Evolutionary conservation across 92 coral and sea anemone species (phyloP), one percentile per base, ranked within the genome.

Genomic region (Porites divaricata): DNA sequence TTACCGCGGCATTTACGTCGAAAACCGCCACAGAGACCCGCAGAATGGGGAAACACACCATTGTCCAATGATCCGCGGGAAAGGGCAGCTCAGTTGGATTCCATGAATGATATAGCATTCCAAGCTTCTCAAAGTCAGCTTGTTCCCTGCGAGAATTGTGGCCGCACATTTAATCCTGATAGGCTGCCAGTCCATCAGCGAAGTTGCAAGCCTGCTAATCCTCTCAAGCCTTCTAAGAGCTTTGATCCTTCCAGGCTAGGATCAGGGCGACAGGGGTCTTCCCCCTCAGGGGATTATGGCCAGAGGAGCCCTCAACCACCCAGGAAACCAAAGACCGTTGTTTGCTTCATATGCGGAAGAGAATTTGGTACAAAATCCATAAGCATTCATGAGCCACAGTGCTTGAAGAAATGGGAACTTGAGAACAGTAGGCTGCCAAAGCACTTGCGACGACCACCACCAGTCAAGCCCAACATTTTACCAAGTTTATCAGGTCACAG

Each of bases 301-400:
- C 67, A 89, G 48, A 85, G 94, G 26, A 95, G 89, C 54, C 77
- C 90, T 8, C 90, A 85, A 10, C 85, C 88, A 13, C 99, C 99
- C 0, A 73, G 87, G 8, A 93, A 91, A 78, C 99, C 99, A 11
- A 85, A 91, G 26, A 91, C 99, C 6, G 98, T 95, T 56, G 97
- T 97, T 26, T 97, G 99, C 74, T 97, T 93, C 77, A 97, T 97
- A 41, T 97, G 99, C 88, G 99, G 99, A 2, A 83, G 99, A 74
- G 99, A 97, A 78, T 97, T 97, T 87, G 99, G 99, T 63, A 91
- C 95, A 14, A 90, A 93, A 67, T 97, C 99, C 10, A 95, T 97
- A n/a, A 73, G 95, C 2, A 97, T 97, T 25, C 99, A 97, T 70
- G 99, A 97, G 63, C 99, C 99, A 4, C 99, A 97, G 41, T 97